Percentiles rank a stretch among this genome's conserved stretches.
Conservation (phyloP, 2,797 vertebrate species). For the Buphagus erythrorhynchus region DNA sequence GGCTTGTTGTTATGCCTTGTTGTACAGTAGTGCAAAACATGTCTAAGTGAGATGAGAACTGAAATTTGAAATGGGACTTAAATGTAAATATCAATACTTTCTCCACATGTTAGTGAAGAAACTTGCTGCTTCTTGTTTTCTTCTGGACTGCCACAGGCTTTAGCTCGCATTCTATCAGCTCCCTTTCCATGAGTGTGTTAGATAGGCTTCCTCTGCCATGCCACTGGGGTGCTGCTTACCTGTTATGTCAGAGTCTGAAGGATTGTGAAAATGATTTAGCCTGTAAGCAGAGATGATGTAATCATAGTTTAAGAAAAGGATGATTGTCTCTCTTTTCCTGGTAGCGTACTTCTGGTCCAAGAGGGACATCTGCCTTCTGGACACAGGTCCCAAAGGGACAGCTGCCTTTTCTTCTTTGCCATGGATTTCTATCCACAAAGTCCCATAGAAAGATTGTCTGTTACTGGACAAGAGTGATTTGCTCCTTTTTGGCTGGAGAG, state of each 20-base stretch:
- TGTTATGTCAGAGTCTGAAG: neutral
- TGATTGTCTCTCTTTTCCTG: neutral
- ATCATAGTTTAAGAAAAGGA: neutral
- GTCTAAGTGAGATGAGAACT: neutral
- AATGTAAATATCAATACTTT: neutral
- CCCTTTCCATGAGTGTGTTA: neutral
- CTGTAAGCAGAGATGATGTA: neutral
- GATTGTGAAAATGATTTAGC: neutral
- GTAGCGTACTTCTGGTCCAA: neutral
- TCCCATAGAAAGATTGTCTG: neutral
- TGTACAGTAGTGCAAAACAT: neutral
- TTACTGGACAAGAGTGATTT: neutral
- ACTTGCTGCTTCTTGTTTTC: neutral
- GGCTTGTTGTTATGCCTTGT: fast-evolving
- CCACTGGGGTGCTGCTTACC: neutral
- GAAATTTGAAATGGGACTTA: neutral
- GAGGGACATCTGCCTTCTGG: neutral
- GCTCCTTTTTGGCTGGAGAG: neutral
- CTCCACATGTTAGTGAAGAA: neutral
- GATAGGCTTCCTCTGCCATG: neutral
- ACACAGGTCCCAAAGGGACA: neutral
- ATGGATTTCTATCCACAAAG: neutral
- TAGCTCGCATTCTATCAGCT: neutral
- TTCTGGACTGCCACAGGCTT: neutral
- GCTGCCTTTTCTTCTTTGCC: neutral